Percentiles rank a stretch among this genome's conserved stretches.
These are phyloP conservation scores for Hybognathus amarus DNA, from an alignment of 2,797 vertebrate genomes.

Conservation along the genomic window DNA sequence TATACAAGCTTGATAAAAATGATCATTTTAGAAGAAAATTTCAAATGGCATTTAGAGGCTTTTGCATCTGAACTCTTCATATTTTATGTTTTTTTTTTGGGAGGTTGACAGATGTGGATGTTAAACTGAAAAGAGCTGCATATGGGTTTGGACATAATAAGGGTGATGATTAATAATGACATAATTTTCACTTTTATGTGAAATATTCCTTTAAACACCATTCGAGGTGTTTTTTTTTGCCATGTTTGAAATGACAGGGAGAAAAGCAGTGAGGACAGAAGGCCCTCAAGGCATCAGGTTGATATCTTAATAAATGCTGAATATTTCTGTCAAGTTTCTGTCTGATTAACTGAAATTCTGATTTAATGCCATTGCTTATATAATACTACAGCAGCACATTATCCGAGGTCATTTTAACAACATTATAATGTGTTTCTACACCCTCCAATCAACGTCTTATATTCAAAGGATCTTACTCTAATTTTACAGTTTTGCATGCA, in stretches of 20 bases:
- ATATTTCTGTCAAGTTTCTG: background rate
- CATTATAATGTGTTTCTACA: background rate
- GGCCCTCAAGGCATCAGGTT: conserved; percentile 13
- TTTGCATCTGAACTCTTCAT: too few species aligned
- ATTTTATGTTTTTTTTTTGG: too few species aligned
- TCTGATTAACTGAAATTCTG: background rate
- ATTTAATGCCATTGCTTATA: background rate
- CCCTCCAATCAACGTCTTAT: background rate
- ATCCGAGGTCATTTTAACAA: background rate
- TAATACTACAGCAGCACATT: background rate
- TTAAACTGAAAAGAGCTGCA: background rate
- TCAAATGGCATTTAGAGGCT: too few species aligned
- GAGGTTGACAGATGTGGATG: background rate
- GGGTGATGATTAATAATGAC: background rate
- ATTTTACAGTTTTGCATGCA: background rate
- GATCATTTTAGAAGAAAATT: too few species aligned
- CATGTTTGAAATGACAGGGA: conserved; percentile 42
- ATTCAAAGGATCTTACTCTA: background rate
- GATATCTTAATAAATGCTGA: conserved; percentile 46
- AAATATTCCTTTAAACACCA: background rate
- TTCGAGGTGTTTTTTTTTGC: too few species aligned
- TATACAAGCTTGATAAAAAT: too few species aligned
- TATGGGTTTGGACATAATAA: background rate
- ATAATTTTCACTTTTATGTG: background rate
- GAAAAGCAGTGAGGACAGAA: conserved; percentile 25